Evolutionary conservation across 1,140 invertebrate genomes (phyloP).

Genomic region (Delia radicum): DNA sequence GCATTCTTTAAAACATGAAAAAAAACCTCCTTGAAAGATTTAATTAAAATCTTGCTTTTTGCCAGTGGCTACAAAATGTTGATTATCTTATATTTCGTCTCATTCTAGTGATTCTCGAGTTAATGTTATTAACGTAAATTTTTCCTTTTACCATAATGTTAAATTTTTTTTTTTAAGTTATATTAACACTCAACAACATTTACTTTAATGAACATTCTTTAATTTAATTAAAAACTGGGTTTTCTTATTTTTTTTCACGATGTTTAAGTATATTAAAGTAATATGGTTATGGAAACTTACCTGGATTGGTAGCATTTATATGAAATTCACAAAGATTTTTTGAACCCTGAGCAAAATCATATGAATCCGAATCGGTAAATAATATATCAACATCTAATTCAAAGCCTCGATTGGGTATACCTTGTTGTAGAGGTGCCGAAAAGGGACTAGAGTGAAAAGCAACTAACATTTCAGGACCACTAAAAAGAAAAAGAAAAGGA

Average conservation of each 20-base stretch:
- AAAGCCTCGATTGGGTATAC: slow-evolving; percentile 70
- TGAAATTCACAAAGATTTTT: slow-evolving; percentile 68
- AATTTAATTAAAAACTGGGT: background rate
- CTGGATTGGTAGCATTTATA: slow-evolving; percentile 67
- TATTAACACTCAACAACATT: too few relatives aligned
- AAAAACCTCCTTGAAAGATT: slow-evolving; percentile 2
- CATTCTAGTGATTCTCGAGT: background rate
- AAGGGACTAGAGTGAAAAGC: slow-evolving; percentile 79
- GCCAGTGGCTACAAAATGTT: slow-evolving; percentile 4
- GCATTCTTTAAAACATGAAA: too few relatives aligned
- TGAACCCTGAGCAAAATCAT: slow-evolving; percentile 66
- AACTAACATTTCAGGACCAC: slow-evolving; percentile 80
- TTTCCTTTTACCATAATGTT: background rate
- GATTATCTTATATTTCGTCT: background rate
- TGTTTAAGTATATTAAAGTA: background rate
- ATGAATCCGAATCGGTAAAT: slow-evolving; percentile 78
- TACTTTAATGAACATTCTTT: background rate
- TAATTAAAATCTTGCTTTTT: slow-evolving; percentile 10
- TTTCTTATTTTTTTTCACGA: background rate
- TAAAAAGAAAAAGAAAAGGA: slow-evolving; percentile 33
- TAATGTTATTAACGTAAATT: background rate
- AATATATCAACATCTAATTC: slow-evolving; percentile 85
- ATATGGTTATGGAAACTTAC: slow-evolving; percentile 35
- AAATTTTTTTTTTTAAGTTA: background rate
- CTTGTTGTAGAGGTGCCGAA: slow-evolving; percentile 69